Base-by-base conservation (phyloP, 2,888 invertebrate species). In the Ophion slaviceki region DNA sequence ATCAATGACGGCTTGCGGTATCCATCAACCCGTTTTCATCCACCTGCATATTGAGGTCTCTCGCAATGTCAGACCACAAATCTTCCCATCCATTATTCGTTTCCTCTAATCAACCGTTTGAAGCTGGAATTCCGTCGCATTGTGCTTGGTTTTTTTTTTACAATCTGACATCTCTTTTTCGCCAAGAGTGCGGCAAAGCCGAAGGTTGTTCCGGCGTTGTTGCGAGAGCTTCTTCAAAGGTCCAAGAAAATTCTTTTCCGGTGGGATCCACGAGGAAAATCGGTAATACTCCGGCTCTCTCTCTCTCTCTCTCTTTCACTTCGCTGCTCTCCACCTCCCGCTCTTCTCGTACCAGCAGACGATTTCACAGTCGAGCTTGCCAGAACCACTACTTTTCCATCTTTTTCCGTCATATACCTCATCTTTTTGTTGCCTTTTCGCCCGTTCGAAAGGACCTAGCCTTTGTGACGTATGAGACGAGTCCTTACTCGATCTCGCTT, bases 211-310 rank as follows among this genome's bases (percentile, higher is more conserved):
- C 72, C 24, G 57, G 57, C 80, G 20, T 45, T 80, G 66, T 24
- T 57, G 36, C 66, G 57, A 80, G 24, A 72, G 81, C 85, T 83
- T 85, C 88, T 88, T 88, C 90, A 90, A 91, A 90, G 89, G 89
- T 86, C 77, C 86, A 84, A 82, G 84, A 90, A 82, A 89, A 90
- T 90, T 89, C 87, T 88, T 89, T 89, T 89, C 86, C 85, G 75
- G 80, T 68, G 84, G 86, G 90, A 90, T 87, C 87, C 87, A 84
- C 87, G 80, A 88, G 89, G 89, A 89, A 91, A 91, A 90, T 88
- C 87, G 89, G 88, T 89, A 89, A 87, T 86, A 85, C 80, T 86
- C 67, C 68, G 68, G 75, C 75, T 78, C 78, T 82, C 36, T 71
- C 59, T 66, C 75, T 72, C 36, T 71, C 59, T 40, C 67, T 40